These are phyloP conservation scores for Nerophis ophidion DNA, from an alignment of 2,113 vertebrate genomes.

Conservation along the genomic window DNA sequence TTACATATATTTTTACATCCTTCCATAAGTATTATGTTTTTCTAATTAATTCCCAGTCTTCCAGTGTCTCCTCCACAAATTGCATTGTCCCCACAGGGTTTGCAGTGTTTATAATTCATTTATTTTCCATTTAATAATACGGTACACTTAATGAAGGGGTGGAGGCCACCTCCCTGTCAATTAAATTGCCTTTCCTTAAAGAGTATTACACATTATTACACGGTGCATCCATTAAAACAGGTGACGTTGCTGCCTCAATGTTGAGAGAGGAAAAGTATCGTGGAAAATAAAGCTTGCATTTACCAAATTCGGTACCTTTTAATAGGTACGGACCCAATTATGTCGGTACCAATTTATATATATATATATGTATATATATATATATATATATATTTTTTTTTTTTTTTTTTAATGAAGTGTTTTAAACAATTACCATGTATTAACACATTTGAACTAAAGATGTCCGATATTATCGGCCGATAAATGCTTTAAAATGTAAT, in stretches of 20 bases:
- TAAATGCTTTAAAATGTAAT: no score
- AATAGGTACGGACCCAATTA: no score
- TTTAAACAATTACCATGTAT: no score
- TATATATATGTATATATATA: no score
- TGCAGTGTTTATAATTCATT: constrained; percentile 59
- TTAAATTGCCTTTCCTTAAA: constrained; percentile 31
- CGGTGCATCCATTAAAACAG: not conserved
- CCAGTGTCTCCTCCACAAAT: constrained; percentile 38
- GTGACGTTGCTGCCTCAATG: not conserved
- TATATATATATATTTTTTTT: no score
- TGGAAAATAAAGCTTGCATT: not conserved
- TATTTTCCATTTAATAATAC: constrained; percentile 14
- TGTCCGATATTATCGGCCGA: no score
- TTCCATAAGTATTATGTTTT: not conserved
- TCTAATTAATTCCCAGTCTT: constrained; percentile 24
- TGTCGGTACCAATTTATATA: no score
- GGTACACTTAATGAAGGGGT: constrained; percentile 45
- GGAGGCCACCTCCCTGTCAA: constrained; percentile 23
- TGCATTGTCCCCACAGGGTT: constrained; percentile 49
- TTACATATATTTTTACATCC: not conserved
- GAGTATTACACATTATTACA: constrained; percentile 5
- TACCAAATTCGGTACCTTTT: no score
- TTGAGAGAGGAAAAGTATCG: not conserved
- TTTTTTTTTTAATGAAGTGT: no score
- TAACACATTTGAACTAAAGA: no score